phyloP scores from a whole-genome alignment of 37 sponge, comb jelly and placozoan genomes.

The Spongilla lacustris region DNA sequence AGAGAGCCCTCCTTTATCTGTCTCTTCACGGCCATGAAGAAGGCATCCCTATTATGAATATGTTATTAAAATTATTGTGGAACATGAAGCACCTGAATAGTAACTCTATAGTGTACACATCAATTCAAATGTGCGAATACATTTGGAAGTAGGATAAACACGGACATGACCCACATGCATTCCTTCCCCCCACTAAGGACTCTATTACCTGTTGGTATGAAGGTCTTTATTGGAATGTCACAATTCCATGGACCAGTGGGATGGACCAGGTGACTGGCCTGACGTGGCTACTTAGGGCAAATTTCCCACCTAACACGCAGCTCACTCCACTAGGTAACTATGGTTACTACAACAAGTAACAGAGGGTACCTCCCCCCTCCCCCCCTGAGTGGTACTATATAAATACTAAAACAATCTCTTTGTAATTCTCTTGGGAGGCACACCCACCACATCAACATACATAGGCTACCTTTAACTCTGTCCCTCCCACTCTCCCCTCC shows the following conservation, averaged over 20 bases:
- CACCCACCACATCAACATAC: no score
- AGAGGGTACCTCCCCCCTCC: not conserved
- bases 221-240: not conserved
- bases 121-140: not conserved
- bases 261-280: not conserved
- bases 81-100: no score
- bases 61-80: no score
- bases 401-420: not conserved
- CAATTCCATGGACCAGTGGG: not conserved
- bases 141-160: not conserved
- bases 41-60: conserved; percentile 40
- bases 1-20: conserved; percentile 57
- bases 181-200: not conserved
- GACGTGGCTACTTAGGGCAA: not conserved
- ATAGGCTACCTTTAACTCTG: not conserved
- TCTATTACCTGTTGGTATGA: not conserved
- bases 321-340: not conserved
- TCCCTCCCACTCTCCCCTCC: not conserved
- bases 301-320: not conserved
- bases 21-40: conserved; percentile 63
- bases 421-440: not conserved
- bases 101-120: not conserved
- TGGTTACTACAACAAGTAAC: not conserved
- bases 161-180: not conserved
- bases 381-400: not conserved